Conservation (phyloP, 2,888 invertebrate genomes). For the Yponomeuta cagnagella region DNA sequence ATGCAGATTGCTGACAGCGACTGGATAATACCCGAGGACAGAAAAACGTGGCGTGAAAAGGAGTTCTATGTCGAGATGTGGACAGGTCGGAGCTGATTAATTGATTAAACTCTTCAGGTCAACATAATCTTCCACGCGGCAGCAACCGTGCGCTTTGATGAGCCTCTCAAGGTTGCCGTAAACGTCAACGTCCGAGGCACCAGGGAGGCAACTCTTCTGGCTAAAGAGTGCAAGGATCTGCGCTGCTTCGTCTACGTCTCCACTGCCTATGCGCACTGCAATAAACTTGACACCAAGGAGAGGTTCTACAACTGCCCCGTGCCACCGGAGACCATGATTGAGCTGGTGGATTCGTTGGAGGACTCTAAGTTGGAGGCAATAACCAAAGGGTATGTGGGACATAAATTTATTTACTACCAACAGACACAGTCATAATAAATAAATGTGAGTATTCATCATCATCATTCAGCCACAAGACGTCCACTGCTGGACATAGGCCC, state of each 20-base stretch:
- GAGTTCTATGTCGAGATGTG: too few relatives aligned
- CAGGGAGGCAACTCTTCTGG: background rate
- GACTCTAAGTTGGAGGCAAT: conserved; percentile 78
- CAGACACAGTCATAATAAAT: background rate
- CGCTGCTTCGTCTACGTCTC: conserved; percentile 79
- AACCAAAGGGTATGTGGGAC: conserved; percentile 70
- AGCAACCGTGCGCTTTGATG: conserved; percentile 82
- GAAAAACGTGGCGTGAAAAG: too few relatives aligned
- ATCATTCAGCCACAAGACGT: too few relatives aligned
- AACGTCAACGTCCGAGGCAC: conserved; percentile 86
- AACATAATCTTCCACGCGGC: conserved; percentile 35
- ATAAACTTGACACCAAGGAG: conserved; percentile 81
- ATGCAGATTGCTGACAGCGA: too few relatives aligned
- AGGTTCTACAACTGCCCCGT: conserved; percentile 84
- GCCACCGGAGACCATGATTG: conserved; percentile 78
- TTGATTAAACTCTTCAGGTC: background rate
- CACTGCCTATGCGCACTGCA: conserved; percentile 88
- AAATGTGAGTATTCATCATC: too few relatives aligned
- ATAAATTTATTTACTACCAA: too few relatives aligned
- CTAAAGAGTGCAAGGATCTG: background rate
- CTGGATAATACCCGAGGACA: too few relatives aligned
- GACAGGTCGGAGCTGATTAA: too few relatives aligned
- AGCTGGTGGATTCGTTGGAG: conserved; percentile 80
- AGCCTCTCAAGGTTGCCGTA: conserved; percentile 85
- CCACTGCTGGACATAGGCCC: too few relatives aligned